These are phyloP conservation scores for Antheraea assamensis DNA, from an alignment of 2,888 invertebrate species.

Conservation along the genomic window DNA sequence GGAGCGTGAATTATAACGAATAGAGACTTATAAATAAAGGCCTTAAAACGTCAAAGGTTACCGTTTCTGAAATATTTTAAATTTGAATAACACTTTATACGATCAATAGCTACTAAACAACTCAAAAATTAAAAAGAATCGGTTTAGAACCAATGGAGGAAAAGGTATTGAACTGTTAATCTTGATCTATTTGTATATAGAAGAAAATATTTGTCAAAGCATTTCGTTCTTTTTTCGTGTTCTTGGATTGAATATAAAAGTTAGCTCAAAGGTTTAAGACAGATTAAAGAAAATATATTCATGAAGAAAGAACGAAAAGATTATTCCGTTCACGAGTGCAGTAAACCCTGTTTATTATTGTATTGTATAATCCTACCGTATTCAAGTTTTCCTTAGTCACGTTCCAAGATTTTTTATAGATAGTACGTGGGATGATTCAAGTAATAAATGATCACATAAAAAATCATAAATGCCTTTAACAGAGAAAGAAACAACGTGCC, in stretches of 20 bases:
- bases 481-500: too few relatives aligned
- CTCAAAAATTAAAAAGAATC: too few relatives aligned
- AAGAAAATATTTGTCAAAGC: too few relatives aligned
- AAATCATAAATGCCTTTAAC: background rate
- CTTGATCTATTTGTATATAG: too few relatives aligned
- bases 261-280: background rate
- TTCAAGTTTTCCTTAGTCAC: background rate
- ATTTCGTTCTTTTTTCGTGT: background rate
- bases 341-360: background rate
- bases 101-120: too few relatives aligned
- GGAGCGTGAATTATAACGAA: too few relatives aligned
- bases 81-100: too few relatives aligned
- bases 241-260: background rate
- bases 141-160: too few relatives aligned
- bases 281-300: background rate
- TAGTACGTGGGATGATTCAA: background rate
- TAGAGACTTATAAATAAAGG: too few relatives aligned
- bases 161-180: too few relatives aligned
- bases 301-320: background rate
- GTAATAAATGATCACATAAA: background rate
- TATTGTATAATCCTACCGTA: background rate
- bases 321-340: background rate
- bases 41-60: too few relatives aligned
- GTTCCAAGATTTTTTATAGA: conserved; percentile 5
- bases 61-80: too few relatives aligned